A percentile compares a stretch with the other conserved stretches of the same genome.
Conservation (phyloP, 2,888 invertebrate species). For the Melangyna quadrimaculata region DNA sequence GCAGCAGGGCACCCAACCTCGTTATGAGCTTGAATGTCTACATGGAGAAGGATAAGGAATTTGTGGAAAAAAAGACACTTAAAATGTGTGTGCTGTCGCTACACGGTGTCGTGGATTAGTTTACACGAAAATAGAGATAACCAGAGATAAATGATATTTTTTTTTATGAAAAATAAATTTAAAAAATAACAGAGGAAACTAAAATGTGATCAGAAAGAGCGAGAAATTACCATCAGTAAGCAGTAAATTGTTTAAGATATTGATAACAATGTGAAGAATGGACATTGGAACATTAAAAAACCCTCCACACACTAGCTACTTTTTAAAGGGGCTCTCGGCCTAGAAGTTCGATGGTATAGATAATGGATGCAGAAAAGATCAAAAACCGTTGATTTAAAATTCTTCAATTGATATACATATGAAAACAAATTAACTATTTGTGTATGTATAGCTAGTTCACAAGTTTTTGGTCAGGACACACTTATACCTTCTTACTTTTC, state of each 20-base stretch:
- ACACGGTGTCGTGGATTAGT: conserved; percentile 69
- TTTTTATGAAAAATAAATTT: conserved; percentile 4
- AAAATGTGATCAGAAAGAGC: neutral
- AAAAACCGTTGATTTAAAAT: no score
- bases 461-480: no score
- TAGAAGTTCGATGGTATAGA: no score
- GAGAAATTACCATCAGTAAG: conserved; percentile 18
- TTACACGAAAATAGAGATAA: conserved; percentile 68
- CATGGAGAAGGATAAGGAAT: conserved; percentile 55
- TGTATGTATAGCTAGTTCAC: no score
- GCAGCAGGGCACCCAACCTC: conserved; percentile 57
- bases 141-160: conserved; percentile 1
- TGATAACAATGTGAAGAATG: conserved; percentile 14
- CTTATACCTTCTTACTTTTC: no score
- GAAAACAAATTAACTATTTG: no score
- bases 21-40: conserved; percentile 55
- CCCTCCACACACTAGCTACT: neutral
- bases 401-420: no score
- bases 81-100: conserved; percentile 62
- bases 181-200: neutral
- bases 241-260: conserved; percentile 21
- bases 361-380: no score
- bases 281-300: neutral
- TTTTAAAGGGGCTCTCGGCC: neutral
- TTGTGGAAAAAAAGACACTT: conserved; percentile 53